Conservation (phyloP, 2,888 invertebrate genomes). For the Eristalis pertinax region DNA sequence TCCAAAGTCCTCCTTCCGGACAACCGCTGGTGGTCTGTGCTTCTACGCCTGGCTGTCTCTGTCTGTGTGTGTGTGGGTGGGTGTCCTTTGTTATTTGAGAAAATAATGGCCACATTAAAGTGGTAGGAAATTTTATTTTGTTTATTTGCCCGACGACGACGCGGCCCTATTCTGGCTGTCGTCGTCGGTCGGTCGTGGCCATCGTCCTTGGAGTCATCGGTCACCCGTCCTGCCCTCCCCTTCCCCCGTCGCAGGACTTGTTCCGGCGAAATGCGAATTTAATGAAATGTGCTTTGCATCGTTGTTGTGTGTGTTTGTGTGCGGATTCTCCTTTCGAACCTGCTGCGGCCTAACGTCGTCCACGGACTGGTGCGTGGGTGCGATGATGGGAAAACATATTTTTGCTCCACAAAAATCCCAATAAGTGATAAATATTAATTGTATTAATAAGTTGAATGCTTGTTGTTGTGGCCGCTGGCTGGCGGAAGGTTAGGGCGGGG, state of each 20-base stretch:
- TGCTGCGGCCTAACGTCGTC: neutral
- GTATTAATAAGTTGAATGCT: conserved; percentile 24
- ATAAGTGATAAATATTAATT: conserved; percentile 56
- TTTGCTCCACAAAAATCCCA: conserved; percentile 15
- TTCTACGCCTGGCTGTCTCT: neutral
- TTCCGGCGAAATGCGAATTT: conserved; percentile 38
- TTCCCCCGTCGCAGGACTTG: neutral
- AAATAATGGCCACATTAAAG: conserved; percentile 48
- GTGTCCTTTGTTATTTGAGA: conserved; percentile 50
- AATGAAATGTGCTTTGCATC: conserved; percentile 29
- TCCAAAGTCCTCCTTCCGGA: neutral
- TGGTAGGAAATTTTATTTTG: conserved; percentile 41
- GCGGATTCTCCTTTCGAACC: neutral
- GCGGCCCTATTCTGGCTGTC: neutral
- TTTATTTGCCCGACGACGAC: neutral
- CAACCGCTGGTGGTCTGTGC: neutral
- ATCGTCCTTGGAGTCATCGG: neutral
- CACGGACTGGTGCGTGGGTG: neutral
- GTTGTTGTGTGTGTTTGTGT: neutral
- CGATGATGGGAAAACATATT: conserved; percentile 15
- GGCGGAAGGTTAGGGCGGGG: neutral
- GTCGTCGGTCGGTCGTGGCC: neutral
- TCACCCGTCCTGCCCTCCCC: neutral
- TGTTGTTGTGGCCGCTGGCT: neutral
- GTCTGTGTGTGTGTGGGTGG: neutral